Percentiles rank a stretch among this genome's conserved stretches.
These are phyloP conservation scores for Periplaneta americana DNA, from an alignment of 1,140 invertebrate genomes.

Conservation along the genomic window DNA sequence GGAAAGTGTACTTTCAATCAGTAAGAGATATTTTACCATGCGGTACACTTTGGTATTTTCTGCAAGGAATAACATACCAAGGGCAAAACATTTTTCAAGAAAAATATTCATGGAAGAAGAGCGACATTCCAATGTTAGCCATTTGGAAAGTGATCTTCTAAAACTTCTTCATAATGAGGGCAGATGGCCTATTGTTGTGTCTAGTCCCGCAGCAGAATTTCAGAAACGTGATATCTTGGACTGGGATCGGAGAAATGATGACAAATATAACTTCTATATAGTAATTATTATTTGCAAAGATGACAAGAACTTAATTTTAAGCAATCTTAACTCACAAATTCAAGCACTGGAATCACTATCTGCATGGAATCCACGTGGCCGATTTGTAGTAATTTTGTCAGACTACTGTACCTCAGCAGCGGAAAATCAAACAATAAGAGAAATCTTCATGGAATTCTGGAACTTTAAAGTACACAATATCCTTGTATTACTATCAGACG, in stretches of 20 bases:
- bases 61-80: too few species aligned
- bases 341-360: background rate
- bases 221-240: background rate
- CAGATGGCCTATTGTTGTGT: background rate
- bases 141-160: too few species aligned
- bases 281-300: background rate
- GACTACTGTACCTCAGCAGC: background rate
- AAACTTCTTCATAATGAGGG: too few species aligned
- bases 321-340: background rate
- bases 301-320: background rate
- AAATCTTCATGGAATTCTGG: background rate
- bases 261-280: background rate
- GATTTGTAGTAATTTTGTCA: background rate
- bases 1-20: too few species aligned
- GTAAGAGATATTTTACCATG: too few species aligned
- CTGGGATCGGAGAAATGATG: background rate
- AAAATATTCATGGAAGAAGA: too few species aligned
- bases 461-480: background rate
- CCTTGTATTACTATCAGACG: background rate
- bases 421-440: background rate
- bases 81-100: too few species aligned
- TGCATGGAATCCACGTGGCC: background rate
- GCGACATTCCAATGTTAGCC: too few species aligned
- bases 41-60: too few species aligned
- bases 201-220: background rate